phyloP scores from a whole-genome alignment of 2,113 vertebrate species.

The Tauraco erythrolophus region DNA sequence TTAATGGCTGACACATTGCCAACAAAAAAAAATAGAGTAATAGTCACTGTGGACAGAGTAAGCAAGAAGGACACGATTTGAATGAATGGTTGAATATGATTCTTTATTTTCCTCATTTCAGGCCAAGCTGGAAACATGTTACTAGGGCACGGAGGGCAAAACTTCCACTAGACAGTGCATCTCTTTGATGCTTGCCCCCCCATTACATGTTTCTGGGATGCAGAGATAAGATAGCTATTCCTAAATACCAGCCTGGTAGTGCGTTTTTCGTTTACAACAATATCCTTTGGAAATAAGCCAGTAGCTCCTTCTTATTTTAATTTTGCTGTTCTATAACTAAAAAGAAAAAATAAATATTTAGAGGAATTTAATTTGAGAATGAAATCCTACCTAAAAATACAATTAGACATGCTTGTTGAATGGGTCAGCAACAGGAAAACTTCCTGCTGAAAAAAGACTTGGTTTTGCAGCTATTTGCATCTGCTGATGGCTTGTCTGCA shows the following conservation, averaged over 20 bases:
- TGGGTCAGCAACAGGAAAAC: neutral
- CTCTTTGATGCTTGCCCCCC: neutral
- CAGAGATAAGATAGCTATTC: neutral
- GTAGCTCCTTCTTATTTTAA: neutral
- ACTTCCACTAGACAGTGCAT: neutral
- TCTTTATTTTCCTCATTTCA: neutral
- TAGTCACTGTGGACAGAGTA: neutral
- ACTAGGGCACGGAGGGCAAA: neutral
- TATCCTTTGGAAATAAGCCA: neutral
- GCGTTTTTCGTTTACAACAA: neutral
- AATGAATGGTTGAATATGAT: neutral
- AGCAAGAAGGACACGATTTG: neutral
- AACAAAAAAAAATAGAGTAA: neutral
- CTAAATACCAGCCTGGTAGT: neutral
- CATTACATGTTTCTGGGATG: neutral
- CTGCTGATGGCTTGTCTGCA: neutral
- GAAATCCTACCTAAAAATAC: neutral
- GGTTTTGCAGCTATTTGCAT: neutral
- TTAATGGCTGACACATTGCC: neutral
- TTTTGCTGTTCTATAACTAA: neutral
- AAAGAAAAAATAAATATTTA: neutral
- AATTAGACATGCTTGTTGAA: neutral
- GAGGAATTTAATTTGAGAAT: too few species aligned
- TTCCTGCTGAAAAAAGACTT: neutral
- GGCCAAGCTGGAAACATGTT: neutral